A percentile compares a stretch with the other conserved stretches of the same genome.
Evolutionary conservation across 2,888 invertebrate species (phyloP).

Genomic region (Stegophylla sp.): DNA sequence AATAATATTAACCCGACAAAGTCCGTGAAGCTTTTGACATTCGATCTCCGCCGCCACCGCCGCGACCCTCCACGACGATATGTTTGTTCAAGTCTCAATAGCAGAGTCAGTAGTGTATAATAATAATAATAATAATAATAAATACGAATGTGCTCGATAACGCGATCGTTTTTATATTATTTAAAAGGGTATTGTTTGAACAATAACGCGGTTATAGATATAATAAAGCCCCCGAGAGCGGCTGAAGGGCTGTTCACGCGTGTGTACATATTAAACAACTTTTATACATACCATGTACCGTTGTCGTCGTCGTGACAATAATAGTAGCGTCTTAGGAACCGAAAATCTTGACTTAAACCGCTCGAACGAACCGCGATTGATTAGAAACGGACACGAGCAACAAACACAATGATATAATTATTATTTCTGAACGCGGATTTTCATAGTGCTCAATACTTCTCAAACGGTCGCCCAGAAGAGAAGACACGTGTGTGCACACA

Average conservation of each 20-base stretch:
- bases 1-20: slow-evolving; percentile 27
- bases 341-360: neutral
- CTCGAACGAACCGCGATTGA: no score
- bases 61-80: neutral
- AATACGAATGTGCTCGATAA: slow-evolving; percentile 15
- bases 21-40: slow-evolving; percentile 9
- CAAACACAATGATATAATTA: no score
- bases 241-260: slow-evolving; percentile 10
- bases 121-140: no score
- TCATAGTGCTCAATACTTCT: no score
- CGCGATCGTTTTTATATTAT: slow-evolving; percentile 18
- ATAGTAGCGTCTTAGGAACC: neutral
- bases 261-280: neutral
- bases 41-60: neutral
- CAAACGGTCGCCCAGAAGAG: no score
- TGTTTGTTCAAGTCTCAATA: slow-evolving; percentile 6
- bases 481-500: no score
- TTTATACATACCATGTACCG: neutral
- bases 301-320: no score
- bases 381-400: no score
- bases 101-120: slow-evolving; percentile 18
- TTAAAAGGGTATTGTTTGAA: slow-evolving; percentile 20
- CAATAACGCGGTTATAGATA: neutral
- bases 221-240: slow-evolving; percentile 1
- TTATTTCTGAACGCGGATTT: no score